Base-by-base conservation (phyloP, 2,797 vertebrate species). In the Brachyalestes nurse region DNA sequence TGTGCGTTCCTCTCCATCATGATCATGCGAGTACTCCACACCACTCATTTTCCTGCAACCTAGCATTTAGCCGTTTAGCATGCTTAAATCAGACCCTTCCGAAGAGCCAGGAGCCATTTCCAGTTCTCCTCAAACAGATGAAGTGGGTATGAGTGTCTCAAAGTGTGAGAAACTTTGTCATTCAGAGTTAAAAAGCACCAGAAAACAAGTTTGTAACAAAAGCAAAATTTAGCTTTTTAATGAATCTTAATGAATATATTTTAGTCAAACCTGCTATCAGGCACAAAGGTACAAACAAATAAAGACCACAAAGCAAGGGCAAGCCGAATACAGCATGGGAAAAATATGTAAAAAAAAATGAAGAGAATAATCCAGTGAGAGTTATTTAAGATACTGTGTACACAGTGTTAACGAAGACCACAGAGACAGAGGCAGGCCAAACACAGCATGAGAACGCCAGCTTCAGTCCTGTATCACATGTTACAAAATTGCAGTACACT, bases 1-100 rank as follows among this genome's bases (percentile, higher is more conserved):
- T 45, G 38, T 45, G 75, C 17, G 75, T 69, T 53, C 42, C 40
- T 69, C 49, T 78, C 71, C 70, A 67, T 51, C n/a, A n/a, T 19
- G 40, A 51, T 49, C 74, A 57, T 71, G 78, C 81, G 74, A 89
- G 87, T 72, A 25, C 83, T 84, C 84, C 83, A 82, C 89, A 88
- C 81, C 58, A 60, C 47, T 61, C 23, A 83, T 76, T 76, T 78
- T 23, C 38, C 21, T 67, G 17, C 10, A 57, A n/a, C 69, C 38
- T 75, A 78, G 49, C 62, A 64, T 78, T 84, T 77, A 77, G 42
- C 28, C 14, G 61, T 79, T 51, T 70, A 81, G 10, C 21, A 5
- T n/a, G 64, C 47, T 70, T 75, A 70, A 78, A 84, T 82, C 67
- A 82, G 49, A 47, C 40, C 40, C 45, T 57, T 76, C 58, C 25